These are phyloP conservation scores for Cryptosula pallasiana DNA, from an alignment of 2,888 invertebrate genomes.

Conservation along the genomic window DNA sequence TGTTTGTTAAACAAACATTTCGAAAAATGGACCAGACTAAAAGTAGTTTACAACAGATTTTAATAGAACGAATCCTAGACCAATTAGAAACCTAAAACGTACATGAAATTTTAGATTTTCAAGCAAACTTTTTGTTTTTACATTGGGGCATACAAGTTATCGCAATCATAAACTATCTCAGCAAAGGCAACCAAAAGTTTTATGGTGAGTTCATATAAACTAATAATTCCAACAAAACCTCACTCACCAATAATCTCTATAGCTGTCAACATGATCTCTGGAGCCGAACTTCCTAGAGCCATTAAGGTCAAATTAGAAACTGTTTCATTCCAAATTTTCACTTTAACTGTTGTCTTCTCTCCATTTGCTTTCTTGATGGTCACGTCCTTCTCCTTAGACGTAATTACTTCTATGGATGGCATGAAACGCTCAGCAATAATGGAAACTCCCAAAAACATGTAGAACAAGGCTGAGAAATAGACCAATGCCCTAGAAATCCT, in stretches of 20 bases:
- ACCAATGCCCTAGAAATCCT: constrained; percentile 78
- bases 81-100: too few species aligned
- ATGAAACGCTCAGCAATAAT: constrained; percentile 98
- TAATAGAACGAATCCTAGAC: too few species aligned
- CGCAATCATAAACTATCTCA: too few species aligned
- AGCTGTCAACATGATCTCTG: constrained; percentile 92
- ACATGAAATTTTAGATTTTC: too few species aligned
- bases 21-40: too few species aligned
- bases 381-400: constrained; percentile 92
- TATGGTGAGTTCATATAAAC: too few species aligned
- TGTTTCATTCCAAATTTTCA: constrained; percentile 98
- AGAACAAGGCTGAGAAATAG: constrained; percentile 82
- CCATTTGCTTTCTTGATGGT: constrained; percentile 82
- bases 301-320: constrained; percentile 96
- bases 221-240: not conserved
- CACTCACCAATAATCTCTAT: constrained; percentile 83
- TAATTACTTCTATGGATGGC: constrained; percentile 98
- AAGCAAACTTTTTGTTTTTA: too few species aligned
- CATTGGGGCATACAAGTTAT: too few species aligned
- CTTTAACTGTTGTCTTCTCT: constrained; percentile 79
- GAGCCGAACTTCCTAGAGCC: constrained; percentile 97
- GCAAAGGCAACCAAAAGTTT: too few species aligned
- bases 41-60: too few species aligned
- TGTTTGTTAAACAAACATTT: too few species aligned
- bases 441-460: constrained; percentile 96